A percentile compares a stretch with the other conserved stretches of the same genome.
These are phyloP conservation scores for Stictonetta naevosa DNA, from an alignment of 2,113 vertebrate genomes.

Conservation along the genomic window DNA sequence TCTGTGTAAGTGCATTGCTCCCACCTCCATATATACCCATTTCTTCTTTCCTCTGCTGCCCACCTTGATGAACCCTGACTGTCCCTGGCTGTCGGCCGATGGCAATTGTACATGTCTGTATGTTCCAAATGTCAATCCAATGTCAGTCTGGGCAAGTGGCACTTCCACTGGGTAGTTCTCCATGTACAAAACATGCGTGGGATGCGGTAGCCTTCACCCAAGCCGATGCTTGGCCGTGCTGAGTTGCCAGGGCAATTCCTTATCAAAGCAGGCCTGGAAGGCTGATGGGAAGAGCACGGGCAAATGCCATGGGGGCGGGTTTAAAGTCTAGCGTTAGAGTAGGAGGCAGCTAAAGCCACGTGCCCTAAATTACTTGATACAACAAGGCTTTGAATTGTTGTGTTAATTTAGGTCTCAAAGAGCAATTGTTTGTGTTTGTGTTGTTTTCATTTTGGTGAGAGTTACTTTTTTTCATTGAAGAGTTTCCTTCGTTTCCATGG, in stretches of 20 bases:
- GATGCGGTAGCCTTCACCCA: neutral
- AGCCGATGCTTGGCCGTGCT: neutral
- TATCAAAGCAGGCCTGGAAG: neutral
- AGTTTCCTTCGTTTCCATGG: neutral
- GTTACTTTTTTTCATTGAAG: neutral
- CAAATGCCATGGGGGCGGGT: rapidly evolving
- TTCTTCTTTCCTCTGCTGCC: too few species aligned
- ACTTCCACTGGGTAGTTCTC: neutral
- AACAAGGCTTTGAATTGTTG: neutral
- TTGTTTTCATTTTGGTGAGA: neutral
- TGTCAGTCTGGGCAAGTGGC: neutral
- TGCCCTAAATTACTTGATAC: neutral
- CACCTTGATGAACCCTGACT: too few species aligned
- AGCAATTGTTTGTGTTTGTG: neutral
- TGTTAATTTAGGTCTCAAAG: neutral
- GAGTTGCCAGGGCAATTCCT: neutral
- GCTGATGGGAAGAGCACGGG: neutral
- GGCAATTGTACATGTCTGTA: too few species aligned
- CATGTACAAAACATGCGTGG: neutral
- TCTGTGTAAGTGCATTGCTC: neutral
- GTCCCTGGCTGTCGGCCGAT: too few species aligned
- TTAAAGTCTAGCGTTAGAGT: neutral
- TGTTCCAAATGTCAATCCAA: neutral
- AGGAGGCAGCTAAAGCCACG: neutral
- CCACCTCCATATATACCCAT: rapidly evolving